Evolutionary conservation across 2,888 invertebrate genomes (phyloP), one percentile per base, ranked within the genome.

Genomic region (Synanthedon andrenaeformis): DNA sequence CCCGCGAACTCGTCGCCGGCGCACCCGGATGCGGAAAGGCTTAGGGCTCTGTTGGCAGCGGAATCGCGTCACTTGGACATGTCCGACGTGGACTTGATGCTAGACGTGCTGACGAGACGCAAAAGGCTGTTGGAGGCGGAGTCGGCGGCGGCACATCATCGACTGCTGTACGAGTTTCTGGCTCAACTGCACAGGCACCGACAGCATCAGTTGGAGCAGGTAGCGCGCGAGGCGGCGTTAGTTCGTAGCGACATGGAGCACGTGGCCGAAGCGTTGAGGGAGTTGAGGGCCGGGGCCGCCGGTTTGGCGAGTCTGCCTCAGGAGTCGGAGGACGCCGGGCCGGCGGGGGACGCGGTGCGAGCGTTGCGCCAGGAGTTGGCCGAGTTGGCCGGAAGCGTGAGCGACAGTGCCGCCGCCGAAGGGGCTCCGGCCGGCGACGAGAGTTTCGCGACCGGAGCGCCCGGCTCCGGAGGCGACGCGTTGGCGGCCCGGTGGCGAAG

Each of bases 141-240:
- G 79, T 92, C 91, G 50, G 92, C 91, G 63, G 92, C 91, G 3
- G 92, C 94, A 0, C 95, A 96, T 74, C 94, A 94, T 68, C 89
- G 93, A 58, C 82, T 97, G n/a, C 79, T 96, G 48, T 91, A 93
- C 70, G 95, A 96, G 74, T 97, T 97, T 77, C 83, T 97, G 17
- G 90, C 91, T 56, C 93, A 95, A 70, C 87, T 97, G 58, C 81
- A 92, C 53, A 89, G 91, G 53, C 92, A 93, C 62, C 94, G 96
- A 64, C 63, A 72, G 52, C 76, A 76, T 52, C 92, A 93, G 73
- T 79, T 96, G 19, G 89, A 78, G 14, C 78, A 79, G 67, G 65
- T 84, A 42, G 66, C 74, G 12, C 81, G 90, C 28, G 95, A 96
- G 78, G 91, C 96, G 2, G 80, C 90, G n/a, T 83, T 95, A 11